These are phyloP conservation scores for Orcinus orca DNA, from an alignment of 2,113 vertebrate species.

Conservation along the genomic window DNA sequence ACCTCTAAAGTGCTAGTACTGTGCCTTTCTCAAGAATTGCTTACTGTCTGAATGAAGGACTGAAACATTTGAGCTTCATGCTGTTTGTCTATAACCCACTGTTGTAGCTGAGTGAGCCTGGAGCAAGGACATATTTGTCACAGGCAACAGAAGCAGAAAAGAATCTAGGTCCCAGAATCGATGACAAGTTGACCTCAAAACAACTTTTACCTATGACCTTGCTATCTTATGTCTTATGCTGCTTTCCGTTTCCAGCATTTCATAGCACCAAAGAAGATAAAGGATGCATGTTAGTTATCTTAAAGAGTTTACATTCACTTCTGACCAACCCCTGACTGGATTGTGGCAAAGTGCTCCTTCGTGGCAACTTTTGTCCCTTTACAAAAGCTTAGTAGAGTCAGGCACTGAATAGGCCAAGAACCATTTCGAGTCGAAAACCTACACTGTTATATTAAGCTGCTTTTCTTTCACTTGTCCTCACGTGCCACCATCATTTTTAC, in stretches of 20 bases:
- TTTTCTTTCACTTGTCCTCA: constrained; percentile 11
- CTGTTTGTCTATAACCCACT: constrained; percentile 32
- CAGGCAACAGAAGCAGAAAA: neutral
- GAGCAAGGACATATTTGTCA: neutral
- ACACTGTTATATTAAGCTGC: neutral
- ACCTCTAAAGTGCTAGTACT: neutral
- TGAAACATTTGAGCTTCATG: constrained; percentile 12
- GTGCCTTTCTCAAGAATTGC: constrained; percentile 10
- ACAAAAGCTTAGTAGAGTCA: neutral
- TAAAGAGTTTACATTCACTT: neutral
- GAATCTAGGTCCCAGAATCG: neutral
- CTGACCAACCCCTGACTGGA: neutral
- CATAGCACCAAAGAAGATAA: neutral
- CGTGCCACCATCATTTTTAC: neutral
- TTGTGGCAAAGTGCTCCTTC: neutral
- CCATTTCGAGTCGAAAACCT: neutral
- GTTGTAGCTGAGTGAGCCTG: neutral
- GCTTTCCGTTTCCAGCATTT: neutral
- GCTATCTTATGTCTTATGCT: neutral
- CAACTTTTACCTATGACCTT: constrained; percentile 8
- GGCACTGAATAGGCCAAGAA: neutral
- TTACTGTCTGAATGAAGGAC: constrained; percentile 22
- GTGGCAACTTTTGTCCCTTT: neutral
- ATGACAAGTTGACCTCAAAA: neutral
- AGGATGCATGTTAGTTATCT: neutral